A percentile compares a stretch with the other conserved stretches of the same genome.
Evolutionary conservation across 2,888 invertebrate genomes (phyloP).

Genomic region (Rapana venosa): DNA sequence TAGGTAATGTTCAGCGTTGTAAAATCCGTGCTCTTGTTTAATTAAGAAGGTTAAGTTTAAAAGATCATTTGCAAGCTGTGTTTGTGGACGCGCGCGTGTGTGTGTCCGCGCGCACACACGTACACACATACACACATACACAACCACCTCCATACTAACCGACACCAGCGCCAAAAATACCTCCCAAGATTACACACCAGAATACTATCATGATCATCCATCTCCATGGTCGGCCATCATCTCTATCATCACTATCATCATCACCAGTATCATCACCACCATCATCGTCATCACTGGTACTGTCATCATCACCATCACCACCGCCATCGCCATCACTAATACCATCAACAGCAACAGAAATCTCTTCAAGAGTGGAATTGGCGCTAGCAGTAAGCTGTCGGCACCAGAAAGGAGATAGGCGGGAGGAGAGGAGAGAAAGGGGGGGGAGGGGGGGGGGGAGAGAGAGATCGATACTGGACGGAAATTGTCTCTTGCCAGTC

Average conservation of each 20-base stretch:
- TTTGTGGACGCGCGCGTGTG: too few species aligned
- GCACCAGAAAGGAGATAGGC: neutral
- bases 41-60: too few species aligned
- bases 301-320: neutral
- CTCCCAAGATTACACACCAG: too few species aligned
- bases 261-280: neutral
- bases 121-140: conserved; percentile 3
- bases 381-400: neutral
- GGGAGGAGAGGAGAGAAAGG: neutral
- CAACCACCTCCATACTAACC: neutral
- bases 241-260: neutral
- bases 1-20: too few species aligned
- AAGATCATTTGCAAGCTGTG: too few species aligned
- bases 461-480: conserved; percentile 3
- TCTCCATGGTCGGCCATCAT: neutral
- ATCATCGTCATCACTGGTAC: neutral
- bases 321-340: neutral
- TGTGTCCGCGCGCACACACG: neutral
- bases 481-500: conserved; percentile 42
- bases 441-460: too few species aligned
- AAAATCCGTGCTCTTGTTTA: too few species aligned
- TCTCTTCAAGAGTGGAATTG: neutral
- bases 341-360: neutral
- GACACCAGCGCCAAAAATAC: neutral
- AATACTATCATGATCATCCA: neutral